A percentile compares a stretch with the other conserved stretches of the same genome.
Conservation (phyloP, 2,113 vertebrate genomes). For the Grantiella picta region DNA sequence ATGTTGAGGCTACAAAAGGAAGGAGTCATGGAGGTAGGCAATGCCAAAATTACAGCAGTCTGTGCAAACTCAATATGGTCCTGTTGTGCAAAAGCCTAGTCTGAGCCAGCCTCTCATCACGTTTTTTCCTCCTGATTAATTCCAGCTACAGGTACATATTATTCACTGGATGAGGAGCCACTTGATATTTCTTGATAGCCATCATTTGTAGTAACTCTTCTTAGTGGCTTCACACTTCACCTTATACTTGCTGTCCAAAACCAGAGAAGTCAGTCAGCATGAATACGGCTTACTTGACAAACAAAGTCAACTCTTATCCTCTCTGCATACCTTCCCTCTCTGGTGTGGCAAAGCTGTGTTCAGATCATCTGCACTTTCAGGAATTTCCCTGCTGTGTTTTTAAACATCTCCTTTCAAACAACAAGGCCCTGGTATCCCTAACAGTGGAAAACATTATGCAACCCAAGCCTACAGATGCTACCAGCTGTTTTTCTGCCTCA, state of each 20-base stretch:
- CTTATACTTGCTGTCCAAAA: not conserved
- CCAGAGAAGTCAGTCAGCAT: not conserved
- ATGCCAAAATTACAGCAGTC: constrained; percentile 1
- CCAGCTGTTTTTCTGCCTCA: not conserved
- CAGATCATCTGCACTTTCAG: not conserved
- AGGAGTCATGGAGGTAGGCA: not conserved
- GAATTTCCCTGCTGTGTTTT: not conserved
- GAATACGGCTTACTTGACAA: not conserved
- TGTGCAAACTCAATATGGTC: not conserved
- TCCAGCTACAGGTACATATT: not conserved
- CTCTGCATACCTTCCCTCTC: not conserved
- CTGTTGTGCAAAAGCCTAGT: not conserved
- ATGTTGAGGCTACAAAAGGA: not conserved
- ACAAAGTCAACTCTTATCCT: not conserved
- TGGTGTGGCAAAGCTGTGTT: not conserved
- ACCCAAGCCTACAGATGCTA: not conserved
- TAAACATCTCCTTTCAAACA: not conserved
- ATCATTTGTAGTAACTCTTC: not conserved
- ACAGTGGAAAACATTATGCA: not conserved
- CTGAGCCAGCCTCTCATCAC: not conserved
- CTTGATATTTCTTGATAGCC: not conserved
- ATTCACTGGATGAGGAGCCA: not conserved
- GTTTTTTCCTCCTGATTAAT: not conserved
- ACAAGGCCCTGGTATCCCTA: not conserved
- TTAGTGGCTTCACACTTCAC: not conserved